phyloP scores from a whole-genome alignment of 2,113 vertebrate genomes.

The Suncus etruscus region DNA sequence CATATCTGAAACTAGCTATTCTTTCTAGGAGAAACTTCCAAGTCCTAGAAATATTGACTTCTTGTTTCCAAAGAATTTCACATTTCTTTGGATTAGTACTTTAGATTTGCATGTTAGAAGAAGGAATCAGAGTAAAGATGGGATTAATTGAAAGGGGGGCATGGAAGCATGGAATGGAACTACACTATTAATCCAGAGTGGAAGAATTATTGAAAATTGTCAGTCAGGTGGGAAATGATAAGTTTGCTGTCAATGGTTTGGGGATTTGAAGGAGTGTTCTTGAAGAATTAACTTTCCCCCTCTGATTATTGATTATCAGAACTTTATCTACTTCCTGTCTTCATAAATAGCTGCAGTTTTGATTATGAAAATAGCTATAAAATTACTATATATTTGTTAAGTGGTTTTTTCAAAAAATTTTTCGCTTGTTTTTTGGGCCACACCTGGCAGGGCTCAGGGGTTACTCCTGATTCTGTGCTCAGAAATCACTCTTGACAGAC shows the following conservation, averaged over 20 bases:
- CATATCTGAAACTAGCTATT: conserved; percentile 23
- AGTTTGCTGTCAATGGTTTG: conserved; percentile 16
- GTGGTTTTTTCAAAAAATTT: too few relatives aligned
- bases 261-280: conserved; percentile 15
- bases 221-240: background rate
- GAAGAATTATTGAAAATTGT: background rate
- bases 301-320: conserved; percentile 26
- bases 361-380: background rate
- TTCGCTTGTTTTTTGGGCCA: too few relatives aligned
- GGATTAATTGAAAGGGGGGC: background rate
- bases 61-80: conserved; percentile 36
- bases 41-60: background rate
- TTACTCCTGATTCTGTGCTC: too few relatives aligned
- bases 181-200: conserved; percentile 15
- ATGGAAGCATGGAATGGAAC: background rate
- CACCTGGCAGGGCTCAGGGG: too few relatives aligned
- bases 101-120: conserved; percentile 5
- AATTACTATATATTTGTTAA: background rate
- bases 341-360: conserved; percentile 43
- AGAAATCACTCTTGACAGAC: too few relatives aligned
- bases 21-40: conserved; percentile 43
- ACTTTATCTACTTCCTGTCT: conserved; percentile 9
- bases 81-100: background rate
- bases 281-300: conserved; percentile 43
- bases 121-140: background rate